Evolutionary conservation across 2,888 invertebrate genomes (phyloP).

Genomic region (Neocrepidodera transversa): DNA sequence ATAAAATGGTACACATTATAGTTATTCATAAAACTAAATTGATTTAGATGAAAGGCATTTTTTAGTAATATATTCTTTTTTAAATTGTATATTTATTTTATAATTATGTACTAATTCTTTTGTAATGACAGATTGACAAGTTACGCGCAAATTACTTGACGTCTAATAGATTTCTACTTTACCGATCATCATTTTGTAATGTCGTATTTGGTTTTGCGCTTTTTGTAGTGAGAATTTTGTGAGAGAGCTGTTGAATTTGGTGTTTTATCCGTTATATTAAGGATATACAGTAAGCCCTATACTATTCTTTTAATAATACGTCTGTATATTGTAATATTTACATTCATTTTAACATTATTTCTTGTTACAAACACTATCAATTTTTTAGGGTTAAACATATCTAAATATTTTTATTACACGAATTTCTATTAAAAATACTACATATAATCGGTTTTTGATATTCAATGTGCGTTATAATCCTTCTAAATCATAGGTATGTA

Average conservation of each 20-base stretch:
- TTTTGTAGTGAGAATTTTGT: slow-evolving; percentile 58
- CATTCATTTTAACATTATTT: slow-evolving; percentile 15
- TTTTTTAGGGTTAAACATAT: slow-evolving; percentile 47
- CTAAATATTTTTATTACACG: slow-evolving; percentile 31
- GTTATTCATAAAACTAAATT: too few relatives aligned
- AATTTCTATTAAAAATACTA: slow-evolving; percentile 16
- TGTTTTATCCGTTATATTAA: slow-evolving; percentile 63
- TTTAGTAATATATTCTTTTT: too few relatives aligned
- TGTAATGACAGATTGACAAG: too few relatives aligned
- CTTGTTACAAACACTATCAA: slow-evolving; percentile 13
- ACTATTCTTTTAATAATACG: too few relatives aligned
- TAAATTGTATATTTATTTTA: too few relatives aligned
- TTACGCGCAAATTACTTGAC: too few relatives aligned
- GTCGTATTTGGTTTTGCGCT: slow-evolving; percentile 58
- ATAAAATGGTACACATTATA: too few relatives aligned
- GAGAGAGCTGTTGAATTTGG: slow-evolving; percentile 63
- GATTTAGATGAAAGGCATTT: too few relatives aligned
- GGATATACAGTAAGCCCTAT: slow-evolving; percentile 37
- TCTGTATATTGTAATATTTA: background rate
- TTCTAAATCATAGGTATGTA: background rate
- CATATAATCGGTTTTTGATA: slow-evolving; percentile 14
- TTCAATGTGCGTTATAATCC: background rate
- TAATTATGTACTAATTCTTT: too few relatives aligned
- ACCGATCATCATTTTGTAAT: slow-evolving; percentile 38
- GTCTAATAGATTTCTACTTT: slow-evolving; percentile 23